Evolutionary conservation across 1,140 invertebrate genomes (phyloP), one percentile per base, ranked within the genome.

Genomic region (Archivesica marissinica): DNA sequence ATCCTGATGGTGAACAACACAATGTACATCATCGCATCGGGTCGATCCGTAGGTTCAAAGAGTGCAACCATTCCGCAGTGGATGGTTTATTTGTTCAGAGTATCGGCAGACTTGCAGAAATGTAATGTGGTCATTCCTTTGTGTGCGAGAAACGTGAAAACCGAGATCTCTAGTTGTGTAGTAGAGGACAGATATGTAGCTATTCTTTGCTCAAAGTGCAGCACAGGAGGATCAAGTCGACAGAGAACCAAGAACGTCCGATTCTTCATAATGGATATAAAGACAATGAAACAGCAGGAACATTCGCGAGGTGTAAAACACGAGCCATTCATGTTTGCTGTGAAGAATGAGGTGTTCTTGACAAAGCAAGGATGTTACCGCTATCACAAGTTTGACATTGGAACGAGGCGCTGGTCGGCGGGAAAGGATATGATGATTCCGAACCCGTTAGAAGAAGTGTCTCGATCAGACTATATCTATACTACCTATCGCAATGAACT

Each of bases 161-260:
- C 89, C 15, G 81, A 89, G 38, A 35, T 90, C 7, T 64, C 61
- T 4, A 76, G 80, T 17, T 79, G 79, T 66, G 64, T 68, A 2
- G 76, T 88, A 9, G 75, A 85, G 15, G 81, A 87, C 15, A 74
- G 76, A 13, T 79, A 88, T 39, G 82, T 91, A n/a, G 90, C 88
- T 85, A 81, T 91, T 0, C 23, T 88, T 44, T 89, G 86, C 33
- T 86, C 64, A 80, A 91, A 91, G 78, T 78, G 75, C 33, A 84
- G 86, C 3, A 47, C 52, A 15, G 81, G 54, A 9, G 76, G 76
- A 17, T 80, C 66, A 23, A 74, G 54, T 44, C 76, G 83, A 20
- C 47, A 86, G 13, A 72, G 50, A 72, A 68, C 78, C 28, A 77
- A 83, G 30, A 81, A 41, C 39, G 44, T 54, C 4, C 39, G 74